Base-by-base conservation (phyloP, 2,797 vertebrate genomes). In the Gambusia yucatana region DNA sequence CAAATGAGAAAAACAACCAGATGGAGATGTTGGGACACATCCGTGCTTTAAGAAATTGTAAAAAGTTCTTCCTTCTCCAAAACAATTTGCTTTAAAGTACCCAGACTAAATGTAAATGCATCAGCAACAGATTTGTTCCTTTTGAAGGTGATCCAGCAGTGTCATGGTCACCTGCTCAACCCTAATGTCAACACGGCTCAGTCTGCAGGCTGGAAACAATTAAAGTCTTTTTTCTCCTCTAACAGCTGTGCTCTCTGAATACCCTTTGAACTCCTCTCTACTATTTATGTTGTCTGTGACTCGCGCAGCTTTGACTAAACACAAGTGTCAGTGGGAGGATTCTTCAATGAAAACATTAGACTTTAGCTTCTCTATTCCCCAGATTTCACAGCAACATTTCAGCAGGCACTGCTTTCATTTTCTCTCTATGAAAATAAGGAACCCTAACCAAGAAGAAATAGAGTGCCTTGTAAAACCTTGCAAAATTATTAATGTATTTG, bases 281-380 rank as follows among this genome's bases (percentile, higher is more conserved):
- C 69, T 82, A 80, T 91, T 91, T 90, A 84, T 89, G 90, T 90
- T 84, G 92, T 90, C 83, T 88, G 55, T 77, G 57, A 90, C 81
- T 86, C 72, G 85, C 70, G 78, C 87, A 84, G 82, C 82, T 88
- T 80, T 81, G 71, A 78, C 83, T 77, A 86, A 90, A 85, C 80
- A 88, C 28, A 73, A 74, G 78, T 63, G 82, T n/a, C 73, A 77
- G 71, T 72, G 63, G 76, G 83, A 4, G 41, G 67, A 77, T 77
- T 85, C 82, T 69, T 83, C 41, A 75, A 79, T 78, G 76, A 88
- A 91, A 85, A 91, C 81, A 87, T 69, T 4, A 77, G 46, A 13
- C 57, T 47, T 28, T 6, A 13, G 17, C 41, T 25, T 48, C 25
- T 73, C 69, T 63, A 41, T 72, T 46, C 7, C 13, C 25, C 48